Evolutionary conservation across 2,797 vertebrate species (phyloP), one percentile per base, ranked within the genome.

Genomic region (Macropodus opercularis): DNA sequence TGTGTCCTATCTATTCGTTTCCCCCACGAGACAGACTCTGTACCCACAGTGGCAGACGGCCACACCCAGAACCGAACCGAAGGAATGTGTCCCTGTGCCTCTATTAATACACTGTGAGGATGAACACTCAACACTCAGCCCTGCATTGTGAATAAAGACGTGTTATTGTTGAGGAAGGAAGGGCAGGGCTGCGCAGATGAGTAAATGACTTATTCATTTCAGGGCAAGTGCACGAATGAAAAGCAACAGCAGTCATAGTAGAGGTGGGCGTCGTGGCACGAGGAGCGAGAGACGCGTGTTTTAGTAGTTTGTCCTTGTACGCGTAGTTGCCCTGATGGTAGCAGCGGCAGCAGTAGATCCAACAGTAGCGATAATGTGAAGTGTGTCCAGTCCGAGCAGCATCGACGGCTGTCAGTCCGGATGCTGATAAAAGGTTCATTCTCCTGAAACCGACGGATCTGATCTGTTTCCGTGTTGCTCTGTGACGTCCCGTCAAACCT

Each of bases 1-100:
- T 75, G 79, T 79, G 55, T 56, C 53, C 73, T 75, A 84, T 90
- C 88, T 87, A 63, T 81, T 80, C 64, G 68, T 62, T 63, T 77
- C 63, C 76, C 75, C 53, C 56, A 8, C n/a, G 83, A 80, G 84
- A 83, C 48, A 27, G 56, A 52, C 53, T 34, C 66, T 63, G 56
- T 54, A 6, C 68, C 51, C 46, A 64, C 38, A 75, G 51, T 72
- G 77, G 77, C 64, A 77, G 65, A 63, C 29, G 7, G 64, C 77
- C 79, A 83, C 88, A 68, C 89, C 89, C 85, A 80, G 55, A 26
- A 69, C 19, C 55, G 24, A 56, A 81, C 65, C 58, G 44, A 43
- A 83, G 63, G 78, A 89, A 89, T 89, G 55, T 66, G 63, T 57
- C 68, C 84, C 85, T 79, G 63, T 72, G 53, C 56, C n/a, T n/a